A percentile compares a stretch with the other conserved stretches of the same genome.
phyloP scores from a whole-genome alignment of 2,797 vertebrate genomes.

The Pangasius sanitwongsei region DNA sequence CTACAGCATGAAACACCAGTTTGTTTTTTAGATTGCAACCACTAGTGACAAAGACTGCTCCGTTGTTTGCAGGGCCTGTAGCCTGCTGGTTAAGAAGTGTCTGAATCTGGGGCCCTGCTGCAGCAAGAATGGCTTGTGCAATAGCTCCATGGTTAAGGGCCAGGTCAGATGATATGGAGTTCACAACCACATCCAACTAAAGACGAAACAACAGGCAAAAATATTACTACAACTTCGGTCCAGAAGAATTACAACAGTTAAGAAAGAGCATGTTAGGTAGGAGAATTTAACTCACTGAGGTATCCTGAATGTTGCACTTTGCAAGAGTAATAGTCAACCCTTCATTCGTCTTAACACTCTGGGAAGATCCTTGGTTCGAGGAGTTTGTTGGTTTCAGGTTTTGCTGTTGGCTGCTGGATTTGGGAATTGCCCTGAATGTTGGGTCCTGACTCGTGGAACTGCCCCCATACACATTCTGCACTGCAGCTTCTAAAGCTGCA shows the following conservation, averaged over 20 bases:
- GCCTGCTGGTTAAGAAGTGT: constrained; percentile 59
- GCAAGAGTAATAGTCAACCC: constrained; percentile 74
- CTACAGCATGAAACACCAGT: constrained; percentile 77
- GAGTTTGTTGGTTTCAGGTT: neutral
- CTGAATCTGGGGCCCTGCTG: constrained; percentile 80
- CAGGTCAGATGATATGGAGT: constrained; percentile 74
- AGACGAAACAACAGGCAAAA: constrained; percentile 2
- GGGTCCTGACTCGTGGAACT: constrained; percentile 3
- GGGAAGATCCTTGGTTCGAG: constrained; percentile 37
- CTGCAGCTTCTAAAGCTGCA: constrained; percentile 66
- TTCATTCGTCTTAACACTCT: constrained; percentile 71
- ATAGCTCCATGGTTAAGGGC: constrained; percentile 74
- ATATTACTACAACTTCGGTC: neutral
- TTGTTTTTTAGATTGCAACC: constrained; percentile 75
- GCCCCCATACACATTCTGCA: constrained; percentile 65
- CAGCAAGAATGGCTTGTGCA: constrained; percentile 75
- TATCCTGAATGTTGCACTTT: constrained; percentile 73
- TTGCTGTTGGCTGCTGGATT: constrained; percentile 27
- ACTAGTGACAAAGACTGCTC: constrained; percentile 73
- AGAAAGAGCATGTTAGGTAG: neutral
- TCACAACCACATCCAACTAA: constrained; percentile 83
- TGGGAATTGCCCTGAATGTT: neutral
- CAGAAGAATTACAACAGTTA: neutral
- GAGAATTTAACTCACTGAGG: constrained; percentile 71
- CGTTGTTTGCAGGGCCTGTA: neutral